Evolutionary conservation across 2,797 vertebrate genomes (phyloP).

Genomic region (Falco peregrinus): DNA sequence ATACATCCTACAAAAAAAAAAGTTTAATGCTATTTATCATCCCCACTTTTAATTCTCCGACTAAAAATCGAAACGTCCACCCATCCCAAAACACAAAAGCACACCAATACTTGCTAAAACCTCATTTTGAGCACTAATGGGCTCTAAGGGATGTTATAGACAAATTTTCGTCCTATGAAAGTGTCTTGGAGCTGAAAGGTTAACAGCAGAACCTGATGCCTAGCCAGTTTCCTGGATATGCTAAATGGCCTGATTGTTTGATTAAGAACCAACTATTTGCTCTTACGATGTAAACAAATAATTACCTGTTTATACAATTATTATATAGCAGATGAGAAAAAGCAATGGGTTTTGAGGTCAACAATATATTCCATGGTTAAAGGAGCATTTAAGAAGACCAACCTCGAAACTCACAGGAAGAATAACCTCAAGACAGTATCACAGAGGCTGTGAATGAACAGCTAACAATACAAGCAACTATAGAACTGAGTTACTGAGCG

Average conservation of each 20-base stretch:
- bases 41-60: not conserved
- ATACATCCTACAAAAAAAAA: not conserved
- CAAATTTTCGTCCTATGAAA: not conserved
- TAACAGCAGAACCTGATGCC: not conserved
- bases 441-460: not conserved
- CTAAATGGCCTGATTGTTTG: not conserved
- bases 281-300: not conserved
- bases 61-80: not conserved
- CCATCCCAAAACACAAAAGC: not conserved
- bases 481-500: not conserved
- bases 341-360: not conserved
- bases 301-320: not conserved
- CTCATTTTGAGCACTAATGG: not conserved
- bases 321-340: not conserved
- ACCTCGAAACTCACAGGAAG: not conserved
- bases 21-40: not conserved
- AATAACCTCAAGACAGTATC: not conserved
- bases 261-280: not conserved
- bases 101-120: not conserved
- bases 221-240: not conserved
- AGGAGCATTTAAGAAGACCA: not conserved
- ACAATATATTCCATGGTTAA: not conserved
- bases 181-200: not conserved
- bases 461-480: not conserved
- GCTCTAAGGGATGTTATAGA: not conserved